Base-by-base conservation (phyloP, 2,113 vertebrate species). In the Epinephelus lanceolatus region DNA sequence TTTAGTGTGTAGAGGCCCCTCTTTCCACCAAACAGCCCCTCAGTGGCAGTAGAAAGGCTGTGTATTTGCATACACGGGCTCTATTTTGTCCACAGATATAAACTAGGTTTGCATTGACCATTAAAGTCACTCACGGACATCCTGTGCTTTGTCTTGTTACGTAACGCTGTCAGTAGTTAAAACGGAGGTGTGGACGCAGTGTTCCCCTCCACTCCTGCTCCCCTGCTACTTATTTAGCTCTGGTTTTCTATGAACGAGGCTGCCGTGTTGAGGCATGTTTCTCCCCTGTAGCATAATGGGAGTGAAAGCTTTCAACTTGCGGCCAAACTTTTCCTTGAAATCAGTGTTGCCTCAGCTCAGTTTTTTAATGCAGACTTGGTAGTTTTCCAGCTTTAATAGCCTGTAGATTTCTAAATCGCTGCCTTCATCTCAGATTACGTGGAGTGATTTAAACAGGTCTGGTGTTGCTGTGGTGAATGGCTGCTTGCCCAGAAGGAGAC, bases 111-210 rank as follows among this genome's bases (percentile, higher is more conserved):
- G 30, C 11, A 30, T 56, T 76, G 33, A 55, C 37, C 45, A 61
- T 82, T 82, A 42, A 80, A 63, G 60, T 47, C 47, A 23, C 21
- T 15, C 4, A 21, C 1, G 5, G 62, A 80, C 80, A 81, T 89
- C 67, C 69, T 66, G 80, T 76, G 60, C 59, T 82, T 49, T 12
- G n/a, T 80, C 57, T 69, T 42, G 81, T 91, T 92, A 78, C 76
- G 30, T 71, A 87, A 90, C 47, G 6, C 61, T 42, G 25, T 47
- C 66, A 79, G 52, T 59, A 42, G n/a, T 4, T 76, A 18, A 18
- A 56, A 5, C 6, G 1, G 65, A 61, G 65, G 15, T 74, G 37
- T 62, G 15, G 62, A 40, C 5, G 1, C 25, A 73, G 3, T 17
- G 47, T 53, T 52, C 23, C 30, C 21, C 33, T 42, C 37, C 23